Conservation (phyloP, 2,113 vertebrate species). For the Hydrochoerus hydrochaeris region DNA sequence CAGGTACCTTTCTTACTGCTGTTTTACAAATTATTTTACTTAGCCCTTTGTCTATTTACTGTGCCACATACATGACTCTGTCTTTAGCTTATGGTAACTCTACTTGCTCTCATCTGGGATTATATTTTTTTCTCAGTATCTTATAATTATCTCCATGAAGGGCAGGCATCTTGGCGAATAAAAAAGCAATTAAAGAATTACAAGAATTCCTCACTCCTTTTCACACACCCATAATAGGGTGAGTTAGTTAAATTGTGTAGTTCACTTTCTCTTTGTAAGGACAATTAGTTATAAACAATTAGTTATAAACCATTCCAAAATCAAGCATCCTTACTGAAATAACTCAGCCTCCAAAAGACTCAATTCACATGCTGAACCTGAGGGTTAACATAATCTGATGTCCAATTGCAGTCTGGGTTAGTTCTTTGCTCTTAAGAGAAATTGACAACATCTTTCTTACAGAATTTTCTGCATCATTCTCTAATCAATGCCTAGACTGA, state of each 20-base stretch:
- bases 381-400: neutral
- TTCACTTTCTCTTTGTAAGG: neutral
- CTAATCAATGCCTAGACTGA: neutral
- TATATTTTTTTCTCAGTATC: neutral
- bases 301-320: neutral
- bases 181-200: neutral
- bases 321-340: neutral
- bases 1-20: neutral
- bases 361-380: neutral
- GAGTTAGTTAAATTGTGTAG: neutral
- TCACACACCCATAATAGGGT: rapidly evolving
- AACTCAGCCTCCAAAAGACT: neutral
- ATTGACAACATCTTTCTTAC: neutral
- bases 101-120: neutral
- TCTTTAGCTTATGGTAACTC: neutral
- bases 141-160: neutral
- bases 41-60: rapidly evolving
- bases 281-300: neutral
- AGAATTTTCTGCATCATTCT: neutral
- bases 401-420: neutral
- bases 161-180: neutral
- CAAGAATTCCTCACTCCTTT: neutral
- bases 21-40: neutral
- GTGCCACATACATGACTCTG: neutral
- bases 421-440: neutral